These are phyloP conservation scores for Cydia pomonella DNA, from an alignment of 1,140 invertebrate genomes.

Conservation along the genomic window DNA sequence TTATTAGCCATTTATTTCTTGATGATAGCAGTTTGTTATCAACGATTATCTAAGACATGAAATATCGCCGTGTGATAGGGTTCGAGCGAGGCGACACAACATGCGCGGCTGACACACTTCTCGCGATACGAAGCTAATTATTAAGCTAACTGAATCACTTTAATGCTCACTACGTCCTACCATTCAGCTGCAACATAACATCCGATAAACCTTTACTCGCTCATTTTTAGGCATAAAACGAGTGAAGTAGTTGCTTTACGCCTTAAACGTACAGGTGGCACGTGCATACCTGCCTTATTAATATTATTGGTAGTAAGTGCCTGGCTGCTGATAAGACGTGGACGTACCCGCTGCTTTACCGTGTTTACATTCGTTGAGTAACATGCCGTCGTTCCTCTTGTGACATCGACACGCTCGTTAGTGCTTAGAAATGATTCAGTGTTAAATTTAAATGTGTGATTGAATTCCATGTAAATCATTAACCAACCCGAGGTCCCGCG, in stretches of 20 bases:
- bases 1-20: neutral
- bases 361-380: constrained; percentile 40
- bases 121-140: neutral
- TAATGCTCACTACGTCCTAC: neutral
- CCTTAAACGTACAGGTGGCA: neutral
- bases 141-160: neutral
- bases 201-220: neutral
- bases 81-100: constrained; percentile 37
- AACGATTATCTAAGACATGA: constrained; percentile 53
- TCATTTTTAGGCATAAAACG: neutral
- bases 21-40: constrained; percentile 42
- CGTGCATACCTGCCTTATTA: constrained; percentile 8
- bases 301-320: constrained; percentile 28
- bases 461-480: neutral
- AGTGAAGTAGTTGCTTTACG: neutral
- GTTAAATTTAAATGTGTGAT: constrained; percentile 3
- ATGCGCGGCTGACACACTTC: neutral
- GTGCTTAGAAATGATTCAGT: neutral
- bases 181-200: neutral
- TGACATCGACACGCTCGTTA: constrained; percentile 23
- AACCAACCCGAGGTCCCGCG: neutral
- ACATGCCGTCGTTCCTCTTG: constrained; percentile 28
- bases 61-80: constrained; percentile 52
- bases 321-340: constrained; percentile 37
- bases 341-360: constrained; percentile 32